Conservation (phyloP, 2,797 vertebrate species). For the Enteromius anoplus region DNA sequence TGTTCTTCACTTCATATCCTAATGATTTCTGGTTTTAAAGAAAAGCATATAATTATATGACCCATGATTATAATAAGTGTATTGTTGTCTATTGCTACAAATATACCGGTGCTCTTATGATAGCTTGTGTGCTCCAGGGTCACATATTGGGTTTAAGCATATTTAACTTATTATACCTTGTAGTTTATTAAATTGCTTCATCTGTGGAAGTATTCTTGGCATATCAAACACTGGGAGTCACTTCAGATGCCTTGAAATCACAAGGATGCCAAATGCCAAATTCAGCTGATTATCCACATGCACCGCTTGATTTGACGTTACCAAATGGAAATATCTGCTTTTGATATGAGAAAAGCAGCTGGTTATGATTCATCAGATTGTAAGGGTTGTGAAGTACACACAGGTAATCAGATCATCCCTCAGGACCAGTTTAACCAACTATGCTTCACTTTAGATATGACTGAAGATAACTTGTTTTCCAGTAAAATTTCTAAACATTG, state of each 20-base stretch:
- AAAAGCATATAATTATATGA: too few species aligned
- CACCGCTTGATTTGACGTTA: not conserved
- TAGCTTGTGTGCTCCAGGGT: too few species aligned
- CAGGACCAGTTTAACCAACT: not conserved
- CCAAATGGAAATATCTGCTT: not conserved
- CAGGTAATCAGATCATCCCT: not conserved
- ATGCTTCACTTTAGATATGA: not conserved
- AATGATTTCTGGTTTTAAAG: too few species aligned
- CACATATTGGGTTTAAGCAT: too few species aligned
- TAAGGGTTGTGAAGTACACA: not conserved
- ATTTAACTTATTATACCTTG: too few species aligned
- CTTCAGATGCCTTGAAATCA: not conserved
- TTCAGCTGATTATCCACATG: not conserved
- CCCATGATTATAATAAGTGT: too few species aligned
- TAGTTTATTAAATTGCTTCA: not conserved
- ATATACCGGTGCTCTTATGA: too few species aligned
- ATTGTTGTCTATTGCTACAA: too few species aligned
- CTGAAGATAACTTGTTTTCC: not conserved
- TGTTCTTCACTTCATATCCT: too few species aligned
- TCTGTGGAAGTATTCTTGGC: not conserved
- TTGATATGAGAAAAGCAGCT: not conserved
- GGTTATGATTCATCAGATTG: not conserved
- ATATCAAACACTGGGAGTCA: not conserved
- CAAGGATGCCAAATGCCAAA: constrained; percentile 11
- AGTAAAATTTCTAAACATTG: not conserved